Base-by-base conservation (phyloP, 2,797 vertebrate species). In the Phrynocephalus forsythii region DNA sequence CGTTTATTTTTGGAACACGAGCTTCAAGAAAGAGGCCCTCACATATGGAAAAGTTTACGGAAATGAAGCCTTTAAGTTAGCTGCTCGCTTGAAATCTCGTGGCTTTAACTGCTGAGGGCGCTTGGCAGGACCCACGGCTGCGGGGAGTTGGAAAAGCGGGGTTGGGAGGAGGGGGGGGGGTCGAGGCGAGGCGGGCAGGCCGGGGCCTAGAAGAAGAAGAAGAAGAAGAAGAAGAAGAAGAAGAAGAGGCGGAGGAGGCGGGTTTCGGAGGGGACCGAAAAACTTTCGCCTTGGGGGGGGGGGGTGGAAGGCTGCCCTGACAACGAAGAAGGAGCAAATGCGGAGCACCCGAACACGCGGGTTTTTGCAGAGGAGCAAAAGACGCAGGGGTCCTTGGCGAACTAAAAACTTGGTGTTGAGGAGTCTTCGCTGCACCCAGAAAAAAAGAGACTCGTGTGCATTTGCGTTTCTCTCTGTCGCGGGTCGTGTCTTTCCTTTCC, bases 11-110 rank as follows among this genome's bases (percentile, higher is more conserved):
- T 90, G 89, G 89, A 90, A 90, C 71, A 16, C 89, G 72, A 87
- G 89, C 86, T 84, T 69, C 38, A 16, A 85, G 66, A 90, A 86
- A 82, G 89, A 83, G 86, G 82, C 89, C 85, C 89, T 87, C 89
- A 87, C 89, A 90, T 90, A 90, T 90, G 89, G 89, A 90, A 90
- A 87, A 87, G 89, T 87, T 90, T 90, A 90, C 82, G 86, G 89
- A 85, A 87, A 90, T 81, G 89, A 69, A 90, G 89, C 86, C 89
- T 82, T 90, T 87, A 81, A 84, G 82, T 85, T 81, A 77, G 78
- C 63, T 81, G 86, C 78, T 82, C 66, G 83, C 89, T 85, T 52
- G 66, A 82, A 85, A 90, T 72, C 89, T 90, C 72, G 78, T 90
- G 89, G 82, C 89, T 90, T 77, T 69, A 33, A 71, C 78, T 77